These are phyloP conservation scores for Nebria ingens DNA, from an alignment of 1,140 invertebrate species.

Conservation along the genomic window DNA sequence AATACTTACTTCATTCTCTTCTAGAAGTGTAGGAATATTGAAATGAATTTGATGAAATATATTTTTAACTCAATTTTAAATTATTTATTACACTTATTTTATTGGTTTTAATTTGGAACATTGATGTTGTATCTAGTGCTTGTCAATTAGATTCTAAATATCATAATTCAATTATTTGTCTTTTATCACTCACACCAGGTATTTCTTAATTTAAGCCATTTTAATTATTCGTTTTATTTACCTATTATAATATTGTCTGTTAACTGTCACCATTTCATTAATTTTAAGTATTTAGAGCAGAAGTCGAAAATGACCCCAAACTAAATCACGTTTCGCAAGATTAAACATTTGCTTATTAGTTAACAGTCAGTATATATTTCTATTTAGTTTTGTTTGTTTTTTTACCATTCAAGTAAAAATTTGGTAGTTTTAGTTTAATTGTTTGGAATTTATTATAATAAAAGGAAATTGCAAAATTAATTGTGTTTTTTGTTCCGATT, in stretches of 20 bases:
- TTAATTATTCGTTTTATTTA: slow-evolving; percentile 8
- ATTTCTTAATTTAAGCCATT: not conserved
- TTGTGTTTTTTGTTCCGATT: slow-evolving; percentile 37
- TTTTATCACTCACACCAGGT: slow-evolving; percentile 3
- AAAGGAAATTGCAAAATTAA: slow-evolving; percentile 33
- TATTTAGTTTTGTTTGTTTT: slow-evolving; percentile 12
- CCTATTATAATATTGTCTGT: slow-evolving; percentile 3
- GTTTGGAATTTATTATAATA: slow-evolving; percentile 12
- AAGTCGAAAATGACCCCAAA: no score
- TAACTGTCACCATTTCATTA: no score
- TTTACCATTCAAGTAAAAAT: slow-evolving; percentile 1
- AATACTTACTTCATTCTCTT: no score
- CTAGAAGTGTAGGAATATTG: no score
- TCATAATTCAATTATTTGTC: not conserved
- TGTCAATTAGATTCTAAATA: not conserved
- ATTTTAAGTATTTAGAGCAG: no score
- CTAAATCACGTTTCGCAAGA: no score
- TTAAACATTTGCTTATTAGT: no score
- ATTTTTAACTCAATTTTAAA: no score
- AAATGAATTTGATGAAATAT: no score
- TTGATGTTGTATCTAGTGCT: not conserved
- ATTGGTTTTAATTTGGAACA: no score
- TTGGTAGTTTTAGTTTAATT: slow-evolving; percentile 9
- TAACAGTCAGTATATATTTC: no score
- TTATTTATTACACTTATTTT: no score